Conservation (phyloP, 1,140 invertebrate genomes). For the Schlechtendalia chinensis region DNA sequence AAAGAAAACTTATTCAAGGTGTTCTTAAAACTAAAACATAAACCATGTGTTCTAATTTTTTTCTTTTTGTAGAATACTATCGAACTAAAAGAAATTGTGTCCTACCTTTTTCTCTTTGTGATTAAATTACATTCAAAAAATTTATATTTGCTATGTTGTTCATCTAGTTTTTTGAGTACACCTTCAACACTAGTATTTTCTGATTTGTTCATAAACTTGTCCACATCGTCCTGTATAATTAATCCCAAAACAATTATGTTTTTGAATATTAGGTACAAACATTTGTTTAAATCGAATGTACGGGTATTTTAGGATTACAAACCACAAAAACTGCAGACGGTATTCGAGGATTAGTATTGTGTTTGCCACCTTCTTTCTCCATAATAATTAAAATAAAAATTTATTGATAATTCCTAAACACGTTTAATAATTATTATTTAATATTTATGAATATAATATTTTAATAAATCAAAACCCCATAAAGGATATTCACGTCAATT, state of each 20-base stretch:
- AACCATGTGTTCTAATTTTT: background rate
- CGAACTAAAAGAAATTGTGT: background rate
- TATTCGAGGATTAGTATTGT: constrained; percentile 55
- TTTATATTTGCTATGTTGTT: constrained; percentile 93
- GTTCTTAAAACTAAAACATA: background rate
- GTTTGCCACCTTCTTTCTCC: constrained; percentile 51
- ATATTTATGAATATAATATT: too few species aligned
- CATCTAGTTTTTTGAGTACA: constrained; percentile 82
- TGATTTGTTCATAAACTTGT: constrained; percentile 80
- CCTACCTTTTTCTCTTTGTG: constrained; percentile 74
- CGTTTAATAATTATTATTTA: background rate
- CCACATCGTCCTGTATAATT: constrained; percentile 85
- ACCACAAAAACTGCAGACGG: constrained; percentile 42
- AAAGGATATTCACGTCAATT: too few species aligned
- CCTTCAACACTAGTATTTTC: constrained; percentile 81
- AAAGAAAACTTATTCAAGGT: too few species aligned
- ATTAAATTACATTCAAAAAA: constrained; percentile 91
- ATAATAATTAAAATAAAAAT: constrained; percentile 51
- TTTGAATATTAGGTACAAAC: background rate
- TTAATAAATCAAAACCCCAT: too few species aligned
- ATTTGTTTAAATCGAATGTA: background rate
- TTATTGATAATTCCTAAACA: background rate
- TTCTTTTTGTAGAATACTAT: too few species aligned
- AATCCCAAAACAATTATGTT: background rate
- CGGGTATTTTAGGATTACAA: background rate